A percentile compares a stretch with the other conserved stretches of the same genome.
phyloP scores from a whole-genome alignment of 2,797 vertebrate species.

The Gymnoscopelus braueri region DNA sequence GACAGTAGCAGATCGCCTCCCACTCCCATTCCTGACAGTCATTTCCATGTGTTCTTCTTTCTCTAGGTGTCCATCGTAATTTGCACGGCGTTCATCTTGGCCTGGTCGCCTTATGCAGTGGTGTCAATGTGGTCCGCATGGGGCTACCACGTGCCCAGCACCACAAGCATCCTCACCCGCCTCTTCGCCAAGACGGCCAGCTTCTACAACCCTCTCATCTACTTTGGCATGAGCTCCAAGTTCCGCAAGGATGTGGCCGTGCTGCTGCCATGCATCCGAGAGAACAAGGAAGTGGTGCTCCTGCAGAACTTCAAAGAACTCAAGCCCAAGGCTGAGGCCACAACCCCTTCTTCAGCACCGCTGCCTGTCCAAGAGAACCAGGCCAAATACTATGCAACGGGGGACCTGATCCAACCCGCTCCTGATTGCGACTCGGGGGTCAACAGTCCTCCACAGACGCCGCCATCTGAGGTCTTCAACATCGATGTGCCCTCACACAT shows the following conservation, averaged over 20 bases:
- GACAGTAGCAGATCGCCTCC: conserved; percentile 25
- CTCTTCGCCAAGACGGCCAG: conserved; percentile 90
- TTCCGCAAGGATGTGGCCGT: conserved; percentile 83
- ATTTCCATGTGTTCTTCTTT: conserved; percentile 43
- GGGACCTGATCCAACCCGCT: conserved; percentile 37
- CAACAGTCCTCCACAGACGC: conserved; percentile 74
- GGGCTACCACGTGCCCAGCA: conserved; percentile 84
- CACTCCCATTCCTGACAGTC: conserved; percentile 35
- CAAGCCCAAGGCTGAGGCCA: conserved; percentile 77
- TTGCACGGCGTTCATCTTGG: conserved; percentile 88
- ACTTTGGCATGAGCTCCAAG: conserved; percentile 91
- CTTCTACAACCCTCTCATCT: conserved; percentile 91
- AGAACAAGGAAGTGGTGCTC: conserved; percentile 79
- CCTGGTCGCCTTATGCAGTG: conserved; percentile 93
- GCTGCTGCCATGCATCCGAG: conserved; percentile 79
- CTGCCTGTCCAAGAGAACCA: conserved; percentile 45
- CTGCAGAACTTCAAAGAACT: conserved; percentile 82
- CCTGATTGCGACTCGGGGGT: conserved; percentile 75
- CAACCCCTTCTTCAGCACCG: not conserved
- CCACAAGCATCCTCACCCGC: conserved; percentile 88
- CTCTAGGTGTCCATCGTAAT: conserved; percentile 88
- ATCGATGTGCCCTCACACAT: conserved; percentile 71
- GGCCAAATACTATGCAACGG: conserved; percentile 33
- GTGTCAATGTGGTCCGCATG: conserved; percentile 92
- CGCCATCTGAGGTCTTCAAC: conserved; percentile 68